Percentiles rank a stretch among this genome's conserved stretches.
These are phyloP conservation scores for Brachyhypopomus occidentalis DNA, from an alignment of 2,113 vertebrate species.

Conservation along the genomic window DNA sequence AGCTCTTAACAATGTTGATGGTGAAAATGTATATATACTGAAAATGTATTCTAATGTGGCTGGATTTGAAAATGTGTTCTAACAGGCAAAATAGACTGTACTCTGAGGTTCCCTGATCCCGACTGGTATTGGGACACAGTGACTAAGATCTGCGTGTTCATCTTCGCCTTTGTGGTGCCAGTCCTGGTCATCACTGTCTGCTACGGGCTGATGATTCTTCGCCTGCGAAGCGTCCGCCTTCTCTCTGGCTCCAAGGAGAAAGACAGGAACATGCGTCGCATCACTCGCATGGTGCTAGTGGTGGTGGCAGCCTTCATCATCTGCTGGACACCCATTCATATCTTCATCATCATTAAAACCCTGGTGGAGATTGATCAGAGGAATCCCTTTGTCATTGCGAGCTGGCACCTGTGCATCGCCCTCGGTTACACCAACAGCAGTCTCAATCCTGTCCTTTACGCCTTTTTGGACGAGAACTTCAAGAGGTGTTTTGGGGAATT, in stretches of 20 bases:
- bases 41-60: not conserved
- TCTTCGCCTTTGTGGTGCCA: constrained; percentile 92
- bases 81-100: constrained; percentile 77
- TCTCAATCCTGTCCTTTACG: constrained; percentile 93
- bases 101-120: constrained; percentile 87
- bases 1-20: no score
- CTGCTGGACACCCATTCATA: constrained; percentile 96
- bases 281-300: constrained; percentile 95
- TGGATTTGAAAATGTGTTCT: not conserved
- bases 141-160: constrained; percentile 95
- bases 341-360: constrained; percentile 94
- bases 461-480: constrained; percentile 95
- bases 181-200: constrained; percentile 93
- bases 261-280: constrained; percentile 90
- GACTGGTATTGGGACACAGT: constrained; percentile 94
- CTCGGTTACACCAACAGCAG: constrained; percentile 97
- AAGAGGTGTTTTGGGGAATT: constrained; percentile 94
- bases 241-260: constrained; percentile 95
- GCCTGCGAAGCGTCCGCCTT: constrained; percentile 87
- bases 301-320: constrained; percentile 94
- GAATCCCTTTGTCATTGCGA: constrained; percentile 87
- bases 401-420: constrained; percentile 94
- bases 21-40: not conserved
- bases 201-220: constrained; percentile 93
- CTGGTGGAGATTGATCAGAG: constrained; percentile 87